A percentile compares a stretch with the other conserved stretches of the same genome.
Conservation (phyloP, 1,140 invertebrate species). For the Teleogryllus occipitalis region DNA sequence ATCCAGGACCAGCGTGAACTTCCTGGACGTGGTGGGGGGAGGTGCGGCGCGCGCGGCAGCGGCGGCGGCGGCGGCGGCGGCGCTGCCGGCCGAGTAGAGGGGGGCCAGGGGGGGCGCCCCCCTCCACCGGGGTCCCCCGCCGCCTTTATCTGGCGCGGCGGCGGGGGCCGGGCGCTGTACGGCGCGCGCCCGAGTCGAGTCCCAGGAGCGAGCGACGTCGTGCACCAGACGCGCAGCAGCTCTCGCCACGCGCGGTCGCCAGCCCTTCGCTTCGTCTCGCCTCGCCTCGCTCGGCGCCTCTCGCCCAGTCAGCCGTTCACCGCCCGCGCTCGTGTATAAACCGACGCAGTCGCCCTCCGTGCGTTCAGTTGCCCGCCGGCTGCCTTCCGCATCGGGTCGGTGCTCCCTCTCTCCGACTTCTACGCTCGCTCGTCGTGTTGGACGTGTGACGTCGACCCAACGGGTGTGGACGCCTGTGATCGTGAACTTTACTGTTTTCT, state of each 20-base stretch:
- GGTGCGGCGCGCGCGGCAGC: no score
- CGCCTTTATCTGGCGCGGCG: no score
- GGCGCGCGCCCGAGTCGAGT: background rate
- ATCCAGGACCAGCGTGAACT: background rate
- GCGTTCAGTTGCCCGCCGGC: no score
- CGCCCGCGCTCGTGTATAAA: no score
- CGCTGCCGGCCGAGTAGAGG: background rate
- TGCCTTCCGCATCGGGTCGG: no score
- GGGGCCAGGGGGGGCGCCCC: background rate
- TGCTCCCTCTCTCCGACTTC: no score
- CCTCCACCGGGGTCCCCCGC: background rate
- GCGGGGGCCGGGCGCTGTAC: background rate
- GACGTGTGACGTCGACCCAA: background rate
- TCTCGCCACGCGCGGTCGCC: no score
- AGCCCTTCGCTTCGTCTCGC: no score
- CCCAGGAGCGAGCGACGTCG: background rate
- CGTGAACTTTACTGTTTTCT: background rate
- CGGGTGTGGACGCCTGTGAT: background rate
- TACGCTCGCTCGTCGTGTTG: background rate
- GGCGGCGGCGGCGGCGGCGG: no score
- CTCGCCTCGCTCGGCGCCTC: no score
- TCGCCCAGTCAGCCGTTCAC: no score
- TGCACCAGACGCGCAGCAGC: background rate
- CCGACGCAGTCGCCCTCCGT: no score
- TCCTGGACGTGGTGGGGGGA: background rate